Evolutionary conservation across 2,888 invertebrate species (phyloP).

Genomic region (Eucera pruinosa): DNA sequence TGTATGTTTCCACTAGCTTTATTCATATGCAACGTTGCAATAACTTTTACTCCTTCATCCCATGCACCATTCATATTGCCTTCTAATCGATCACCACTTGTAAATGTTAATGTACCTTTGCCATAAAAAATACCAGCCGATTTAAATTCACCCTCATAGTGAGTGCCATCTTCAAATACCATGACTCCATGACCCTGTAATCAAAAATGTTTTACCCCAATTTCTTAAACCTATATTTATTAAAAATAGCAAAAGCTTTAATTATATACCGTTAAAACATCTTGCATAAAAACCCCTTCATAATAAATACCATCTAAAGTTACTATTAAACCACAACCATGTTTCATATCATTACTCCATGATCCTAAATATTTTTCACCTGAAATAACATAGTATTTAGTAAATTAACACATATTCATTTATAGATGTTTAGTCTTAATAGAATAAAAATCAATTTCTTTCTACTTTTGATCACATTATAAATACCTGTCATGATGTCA

Average conservation of each 20-base stretch:
- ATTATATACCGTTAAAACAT: slow-evolving; percentile 89
- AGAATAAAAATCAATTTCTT: not conserved
- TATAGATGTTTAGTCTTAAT: slow-evolving; percentile 2
- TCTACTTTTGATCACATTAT: not conserved
- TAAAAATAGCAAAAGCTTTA: slow-evolving; percentile 14
- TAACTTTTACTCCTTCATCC: slow-evolving; percentile 92
- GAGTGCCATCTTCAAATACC: slow-evolving; percentile 94
- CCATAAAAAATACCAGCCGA: slow-evolving; percentile 92
- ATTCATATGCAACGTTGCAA: slow-evolving; percentile 89
- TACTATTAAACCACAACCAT: slow-evolving; percentile 94
- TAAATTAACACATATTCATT: not conserved
- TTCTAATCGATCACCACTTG: slow-evolving; percentile 91
- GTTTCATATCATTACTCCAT: slow-evolving; percentile 93
- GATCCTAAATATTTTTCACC: slow-evolving; percentile 96
- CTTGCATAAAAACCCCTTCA: slow-evolving; percentile 93
- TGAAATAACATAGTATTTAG: slow-evolving; percentile 69
- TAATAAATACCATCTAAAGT: slow-evolving; percentile 96
- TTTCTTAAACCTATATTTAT: not conserved
- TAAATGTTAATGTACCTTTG: slow-evolving; percentile 92
- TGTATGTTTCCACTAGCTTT: slow-evolving; percentile 87
- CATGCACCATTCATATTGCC: slow-evolving; percentile 90
- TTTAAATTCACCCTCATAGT: slow-evolving; percentile 95
- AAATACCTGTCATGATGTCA: slow-evolving; percentile 90
- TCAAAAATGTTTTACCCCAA: slow-evolving; percentile 48
- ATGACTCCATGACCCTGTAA: slow-evolving; percentile 93